Evolutionary conservation across 2,888 invertebrate genomes (phyloP).

Genomic region (Melieria crassipennis): DNA sequence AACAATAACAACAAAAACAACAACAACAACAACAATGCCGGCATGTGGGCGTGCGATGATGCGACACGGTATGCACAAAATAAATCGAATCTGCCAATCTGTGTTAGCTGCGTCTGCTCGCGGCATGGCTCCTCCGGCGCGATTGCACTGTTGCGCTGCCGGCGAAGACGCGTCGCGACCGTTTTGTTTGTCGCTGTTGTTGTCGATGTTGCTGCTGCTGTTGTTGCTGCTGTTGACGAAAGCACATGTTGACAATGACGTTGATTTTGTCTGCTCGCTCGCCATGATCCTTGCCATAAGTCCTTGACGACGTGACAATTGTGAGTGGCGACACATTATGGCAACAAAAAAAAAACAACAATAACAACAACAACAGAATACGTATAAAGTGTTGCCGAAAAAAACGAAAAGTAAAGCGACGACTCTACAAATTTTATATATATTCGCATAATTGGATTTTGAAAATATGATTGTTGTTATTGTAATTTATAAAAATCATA

Average conservation of each 20-base stretch:
- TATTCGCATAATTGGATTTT: not conserved
- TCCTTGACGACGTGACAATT: slow-evolving; percentile 47
- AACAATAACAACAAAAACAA: too few species aligned
- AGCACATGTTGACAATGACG: too few species aligned
- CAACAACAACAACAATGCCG: too few species aligned
- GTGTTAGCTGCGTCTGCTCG: slow-evolving; percentile 26
- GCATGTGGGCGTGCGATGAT: too few species aligned
- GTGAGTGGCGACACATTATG: slow-evolving; percentile 25
- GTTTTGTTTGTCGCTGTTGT: slow-evolving; percentile 14
- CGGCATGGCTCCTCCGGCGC: not conserved
- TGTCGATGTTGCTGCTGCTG: slow-evolving; percentile 14
- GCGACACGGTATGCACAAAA: slow-evolving; percentile 30
- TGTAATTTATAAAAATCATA: not conserved
- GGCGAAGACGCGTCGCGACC: not conserved
- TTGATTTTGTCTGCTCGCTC: slow-evolving; percentile 2
- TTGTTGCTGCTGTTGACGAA: slow-evolving; percentile 2
- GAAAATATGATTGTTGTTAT: not conserved
- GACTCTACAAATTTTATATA: not conserved
- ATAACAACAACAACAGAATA: not conserved
- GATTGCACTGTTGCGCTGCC: not conserved
- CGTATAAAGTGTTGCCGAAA: not conserved
- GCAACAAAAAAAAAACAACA: not conserved
- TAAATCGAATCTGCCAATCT: slow-evolving; percentile 47
- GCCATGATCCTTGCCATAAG: slow-evolving; percentile 33
- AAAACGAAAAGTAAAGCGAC: not conserved